Base-by-base conservation (phyloP, 2,113 vertebrate species). In the Theristicus caerulescens region DNA sequence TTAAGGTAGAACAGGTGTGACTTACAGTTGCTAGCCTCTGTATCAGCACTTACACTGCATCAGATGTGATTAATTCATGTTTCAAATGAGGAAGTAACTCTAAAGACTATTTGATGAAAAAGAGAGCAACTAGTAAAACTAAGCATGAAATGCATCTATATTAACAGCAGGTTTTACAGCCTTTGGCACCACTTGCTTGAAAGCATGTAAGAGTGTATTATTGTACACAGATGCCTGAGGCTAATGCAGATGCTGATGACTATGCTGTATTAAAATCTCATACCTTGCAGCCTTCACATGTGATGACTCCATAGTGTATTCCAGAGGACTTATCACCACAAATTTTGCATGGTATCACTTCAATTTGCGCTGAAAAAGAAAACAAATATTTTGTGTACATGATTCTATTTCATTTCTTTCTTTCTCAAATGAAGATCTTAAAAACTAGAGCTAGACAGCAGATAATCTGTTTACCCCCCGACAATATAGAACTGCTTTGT, bases 311-410 rank as follows among this genome's bases (percentile, higher is more conserved):
- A 91, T 99, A 99, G 98, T 99, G 99, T 98, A 99, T 99, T 96
- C 99, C 99, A 85, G 99, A 99, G 92, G 99, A 99, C 96, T 99
- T 99, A 98, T 99, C 99, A 96, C 99, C 99, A 97, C 99, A 99
- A 98, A 99, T 99, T 99, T 99, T 99, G 99, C 99, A 99, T 97
- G 99, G 99, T 99, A 99, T 99, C 94, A 99, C 99, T 99, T 99
- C 99, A 97, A 99, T 99, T 99, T 99, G 99, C 95, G 99, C 99
- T 99, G 98, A 86, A 98, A 98, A 95, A 94, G 76, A 94, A 97
- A 96, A 89, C 32, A 92, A 57, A 71, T 61, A 96, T 89, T 97
- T 96, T 96, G 59, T 94, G 82, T 85, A 86, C 21, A 55, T 51
- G 73, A 64, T 72, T 65, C 76, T 74, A 32, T 71, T 77, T 71